Evolutionary conservation across 1,140 invertebrate species (phyloP).

Genomic region (Meloidogyne exigua): DNA sequence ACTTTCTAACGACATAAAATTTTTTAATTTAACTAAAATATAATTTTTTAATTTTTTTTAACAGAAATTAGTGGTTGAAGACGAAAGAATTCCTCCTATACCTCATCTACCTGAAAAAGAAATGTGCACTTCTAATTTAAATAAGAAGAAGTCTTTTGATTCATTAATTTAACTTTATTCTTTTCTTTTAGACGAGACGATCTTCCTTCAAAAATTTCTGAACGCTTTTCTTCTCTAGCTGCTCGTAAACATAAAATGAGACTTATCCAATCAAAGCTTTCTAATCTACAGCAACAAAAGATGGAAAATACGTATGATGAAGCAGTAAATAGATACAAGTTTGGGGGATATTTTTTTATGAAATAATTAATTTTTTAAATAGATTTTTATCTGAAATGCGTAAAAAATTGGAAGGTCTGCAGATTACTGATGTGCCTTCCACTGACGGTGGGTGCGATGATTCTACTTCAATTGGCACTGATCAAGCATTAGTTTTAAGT

Average conservation of each 20-base stretch:
- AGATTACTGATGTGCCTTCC: neutral
- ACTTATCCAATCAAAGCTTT: slow-evolving; percentile 24
- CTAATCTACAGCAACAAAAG: slow-evolving; percentile 27
- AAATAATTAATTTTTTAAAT: slow-evolving; percentile 6
- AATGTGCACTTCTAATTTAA: neutral
- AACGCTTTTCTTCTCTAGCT: slow-evolving; percentile 35
- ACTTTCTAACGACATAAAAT: neutral
- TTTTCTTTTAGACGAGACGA: slow-evolving; percentile 28
- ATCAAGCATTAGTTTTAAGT: neutral
- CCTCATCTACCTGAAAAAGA: slow-evolving; percentile 3
- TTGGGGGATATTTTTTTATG: neutral
- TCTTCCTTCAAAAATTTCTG: slow-evolving; percentile 33
- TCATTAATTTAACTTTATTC: neutral
- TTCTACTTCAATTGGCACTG: no score
- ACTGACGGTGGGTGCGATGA: neutral
- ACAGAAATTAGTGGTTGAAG: neutral
- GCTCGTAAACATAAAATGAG: slow-evolving; percentile 40
- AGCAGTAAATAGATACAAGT: slow-evolving; percentile 32
- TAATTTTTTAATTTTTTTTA: neutral
- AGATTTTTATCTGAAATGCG: slow-evolving; percentile 35
- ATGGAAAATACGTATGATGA: slow-evolving; percentile 34
- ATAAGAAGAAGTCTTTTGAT: slow-evolving; percentile 19
- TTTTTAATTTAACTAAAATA: neutral
- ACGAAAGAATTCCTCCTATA: slow-evolving; percentile 20
- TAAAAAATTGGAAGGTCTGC: slow-evolving; percentile 32